A percentile compares a stretch with the other conserved stretches of the same genome.
These are phyloP conservation scores for Coboldia fuscipes DNA, from an alignment of 1,140 invertebrate genomes.

Conservation along the genomic window DNA sequence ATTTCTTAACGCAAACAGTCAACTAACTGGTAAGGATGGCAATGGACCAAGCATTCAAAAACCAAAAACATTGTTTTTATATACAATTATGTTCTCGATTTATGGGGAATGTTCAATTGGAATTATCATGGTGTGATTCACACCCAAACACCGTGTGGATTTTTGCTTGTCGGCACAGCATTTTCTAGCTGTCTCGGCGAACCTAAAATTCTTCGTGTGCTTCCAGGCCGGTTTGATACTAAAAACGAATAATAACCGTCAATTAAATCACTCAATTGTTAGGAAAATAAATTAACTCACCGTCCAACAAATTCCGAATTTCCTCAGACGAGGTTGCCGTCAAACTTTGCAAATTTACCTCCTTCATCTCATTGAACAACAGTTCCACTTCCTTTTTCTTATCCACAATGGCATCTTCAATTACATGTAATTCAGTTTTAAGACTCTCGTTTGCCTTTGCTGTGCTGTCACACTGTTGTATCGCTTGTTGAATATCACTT, in stretches of 20 bases:
- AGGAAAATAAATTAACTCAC: slow-evolving; percentile 17
- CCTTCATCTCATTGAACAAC: slow-evolving; percentile 73
- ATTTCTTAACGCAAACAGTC: no score
- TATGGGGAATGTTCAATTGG: no score
- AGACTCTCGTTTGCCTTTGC: slow-evolving; percentile 60
- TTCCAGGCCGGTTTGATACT: slow-evolving; percentile 66
- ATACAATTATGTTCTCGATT: no score
- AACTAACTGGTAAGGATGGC: no score
- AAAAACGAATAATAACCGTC: slow-evolving; percentile 7
- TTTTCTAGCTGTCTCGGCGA: slow-evolving; percentile 78
- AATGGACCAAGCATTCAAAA: no score
- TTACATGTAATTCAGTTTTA: slow-evolving; percentile 48
- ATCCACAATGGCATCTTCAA: slow-evolving; percentile 60
- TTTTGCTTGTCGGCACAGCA: slow-evolving; percentile 82
- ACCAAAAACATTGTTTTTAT: no score
- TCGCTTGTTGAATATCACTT: slow-evolving; percentile 59
- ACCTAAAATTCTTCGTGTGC: slow-evolving; percentile 71
- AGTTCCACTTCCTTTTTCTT: slow-evolving; percentile 70
- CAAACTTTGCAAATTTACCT: slow-evolving; percentile 72
- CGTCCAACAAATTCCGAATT: slow-evolving; percentile 55
- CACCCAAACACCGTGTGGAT: slow-evolving; percentile 94
- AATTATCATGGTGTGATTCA: no score
- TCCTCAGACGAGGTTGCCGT: slow-evolving; percentile 65
- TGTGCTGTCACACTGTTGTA: slow-evolving; percentile 55
- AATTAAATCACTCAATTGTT: slow-evolving; percentile 2